A percentile compares a stretch with the other conserved stretches of the same genome.
Conservation (phyloP, 2,113 vertebrate species). For the Rhodinocichla rosea region DNA sequence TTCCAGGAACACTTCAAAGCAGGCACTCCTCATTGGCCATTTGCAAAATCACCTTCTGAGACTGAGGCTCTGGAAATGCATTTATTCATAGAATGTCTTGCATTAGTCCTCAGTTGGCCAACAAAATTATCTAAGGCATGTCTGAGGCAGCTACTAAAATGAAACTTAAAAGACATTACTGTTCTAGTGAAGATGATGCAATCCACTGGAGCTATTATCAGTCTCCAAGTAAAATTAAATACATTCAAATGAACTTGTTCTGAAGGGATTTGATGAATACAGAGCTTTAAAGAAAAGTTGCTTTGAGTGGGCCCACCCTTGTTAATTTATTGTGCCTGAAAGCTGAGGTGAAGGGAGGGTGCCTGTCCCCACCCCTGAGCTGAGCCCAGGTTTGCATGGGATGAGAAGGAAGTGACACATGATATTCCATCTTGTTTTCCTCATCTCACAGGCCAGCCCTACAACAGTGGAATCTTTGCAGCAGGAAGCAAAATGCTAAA, state of each 20-base stretch:
- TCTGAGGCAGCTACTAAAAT: constrained; percentile 44
- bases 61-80: constrained; percentile 40
- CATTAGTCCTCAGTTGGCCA: constrained; percentile 47
- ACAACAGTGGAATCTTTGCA: not conserved
- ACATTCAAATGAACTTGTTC: not conserved
- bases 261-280: not conserved
- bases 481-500: constrained; percentile 43
- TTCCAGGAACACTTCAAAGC: constrained; percentile 60
- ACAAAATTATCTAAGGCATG: constrained; percentile 41
- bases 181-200: not conserved
- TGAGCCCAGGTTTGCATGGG: not conserved
- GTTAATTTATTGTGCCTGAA: not conserved
- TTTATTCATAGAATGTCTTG: constrained; percentile 43
- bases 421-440: not conserved
- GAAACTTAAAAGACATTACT: constrained; percentile 15
- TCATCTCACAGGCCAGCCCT: not conserved
- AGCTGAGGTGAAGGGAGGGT: not conserved
- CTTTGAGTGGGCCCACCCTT: not conserved
- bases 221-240: constrained; percentile 6
- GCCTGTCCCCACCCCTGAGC: not conserved
- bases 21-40: constrained; percentile 10
- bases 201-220: not conserved
- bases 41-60: constrained; percentile 54
- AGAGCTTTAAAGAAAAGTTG: not conserved
- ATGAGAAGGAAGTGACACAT: constrained; percentile 1